Evolutionary conservation across 2,113 vertebrate species (phyloP).

Genomic region (Meleagris gallopavo): DNA sequence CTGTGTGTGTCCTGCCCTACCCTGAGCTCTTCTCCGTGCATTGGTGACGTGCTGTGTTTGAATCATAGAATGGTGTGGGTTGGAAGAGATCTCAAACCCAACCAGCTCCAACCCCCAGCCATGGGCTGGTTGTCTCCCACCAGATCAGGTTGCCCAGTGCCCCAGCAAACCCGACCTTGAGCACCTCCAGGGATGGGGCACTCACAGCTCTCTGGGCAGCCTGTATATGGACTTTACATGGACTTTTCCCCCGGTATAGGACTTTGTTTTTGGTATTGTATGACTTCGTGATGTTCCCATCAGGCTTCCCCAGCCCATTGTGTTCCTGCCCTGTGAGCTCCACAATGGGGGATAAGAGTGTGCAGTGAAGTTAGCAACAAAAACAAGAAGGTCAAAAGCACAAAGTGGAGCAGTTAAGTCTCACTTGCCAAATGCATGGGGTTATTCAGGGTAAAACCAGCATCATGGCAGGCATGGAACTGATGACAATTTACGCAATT

Average conservation of each 20-base stretch:
- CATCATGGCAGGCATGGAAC: neutral
- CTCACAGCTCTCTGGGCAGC: neutral
- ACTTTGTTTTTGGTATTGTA: neutral
- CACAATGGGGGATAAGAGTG: neutral
- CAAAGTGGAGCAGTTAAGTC: neutral
- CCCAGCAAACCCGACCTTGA: neutral
- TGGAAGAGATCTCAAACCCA: neutral
- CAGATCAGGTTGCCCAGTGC: neutral
- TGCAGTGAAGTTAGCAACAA: neutral
- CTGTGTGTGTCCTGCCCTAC: neutral
- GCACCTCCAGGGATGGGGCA: neutral
- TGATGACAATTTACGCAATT: neutral
- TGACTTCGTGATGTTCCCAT: neutral
- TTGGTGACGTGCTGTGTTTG: rapidly evolving
- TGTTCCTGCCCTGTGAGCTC: neutral
- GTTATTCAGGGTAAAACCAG: constrained; percentile 12
- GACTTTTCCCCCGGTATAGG: too few relatives aligned
- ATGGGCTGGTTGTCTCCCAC: neutral
- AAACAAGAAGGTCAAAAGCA: neutral
- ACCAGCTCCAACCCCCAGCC: neutral
- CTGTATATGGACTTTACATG: too few relatives aligned
- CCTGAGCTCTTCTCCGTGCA: neutral
- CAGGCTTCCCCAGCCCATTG: neutral
- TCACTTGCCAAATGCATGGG: neutral
- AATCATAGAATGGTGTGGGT: neutral